Evolutionary conservation across 2,797 vertebrate species (phyloP), one percentile per base, ranked within the genome.

Genomic region (Chrosomus eos): DNA sequence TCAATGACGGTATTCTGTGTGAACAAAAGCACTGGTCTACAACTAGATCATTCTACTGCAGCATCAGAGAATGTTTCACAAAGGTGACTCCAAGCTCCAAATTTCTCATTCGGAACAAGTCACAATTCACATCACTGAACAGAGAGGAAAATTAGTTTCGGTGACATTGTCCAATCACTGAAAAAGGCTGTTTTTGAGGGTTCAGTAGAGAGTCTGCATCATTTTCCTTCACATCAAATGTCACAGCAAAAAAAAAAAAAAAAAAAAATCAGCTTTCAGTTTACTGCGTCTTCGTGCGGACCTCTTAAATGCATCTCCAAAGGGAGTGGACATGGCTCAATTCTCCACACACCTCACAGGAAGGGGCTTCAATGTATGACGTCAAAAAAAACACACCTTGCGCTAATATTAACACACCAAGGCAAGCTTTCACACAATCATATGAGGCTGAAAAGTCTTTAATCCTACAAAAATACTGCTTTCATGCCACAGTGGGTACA

Each of bases 401-500:
- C 36, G 13, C 66, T 75, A 84, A 62, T 58, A 81, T 84, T 9
- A 64, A 80, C 78, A 85, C 71, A 76, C 53, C 78, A 60, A 88
- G 71, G 76, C 88, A 68, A 87, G 82, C 80, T 77, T 68, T 76
- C 80, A 36, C 71, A 82, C 53, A 51, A 72, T 70, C 76, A 43
- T 40, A 78, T 76, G 62, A 73, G 81, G 82, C 80, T 48, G 51
- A 77, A 82, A 68, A 55, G 51, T 53, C 48, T 45, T 82, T 53
- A 64, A 33, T 73, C 73, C 87, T 90, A 89, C 82, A 88, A 89
- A 90, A 89, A 90, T 90, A 90, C 85, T 71, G 87, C 67, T 83
- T 74, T 85, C 87, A 88, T 88, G 83, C 88, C 74, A 85, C 80
- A 82, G 76, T 62, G 53, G 85, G 48, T 81, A 85, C 73, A 85